Evolutionary conservation across 2,888 invertebrate species (phyloP), one percentile per base, ranked within the genome.

Genomic region (Dendrolimus pini): DNA sequence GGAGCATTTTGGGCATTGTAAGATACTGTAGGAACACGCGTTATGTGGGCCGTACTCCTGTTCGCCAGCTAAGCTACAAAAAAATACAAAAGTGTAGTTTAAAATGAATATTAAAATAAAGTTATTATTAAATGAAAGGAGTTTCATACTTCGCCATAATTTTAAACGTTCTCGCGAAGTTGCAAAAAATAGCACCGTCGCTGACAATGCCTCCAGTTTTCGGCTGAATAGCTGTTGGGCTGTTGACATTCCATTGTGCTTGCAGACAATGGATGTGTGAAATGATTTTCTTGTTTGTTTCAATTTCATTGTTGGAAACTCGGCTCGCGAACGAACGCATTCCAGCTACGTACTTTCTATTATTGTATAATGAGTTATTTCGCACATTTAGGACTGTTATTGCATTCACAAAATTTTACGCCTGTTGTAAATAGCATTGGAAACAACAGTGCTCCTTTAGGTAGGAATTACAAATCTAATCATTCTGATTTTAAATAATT

Each of bases 241-340:
- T 61, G 59, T 69, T 73, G 70, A 76, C 75, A 74, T 71, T 64
- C 63, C 66, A 78, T 76, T 78, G 77, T 75, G 62, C 57, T 13
- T 7, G 54, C 58, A 69, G 55, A 61, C 68, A 75, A 75, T 74
- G 63, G 65, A 61, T 58, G 65, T 62, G 61, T 65, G 68, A 70
- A 69, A 69, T 66, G 54, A 68, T 67, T 69, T 64, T 47, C 47
- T 47, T 47, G 47, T 47, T 47, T 47, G 47, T 47, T 47, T 47
- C 47, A 47, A 47, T 47, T 47, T 47, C 47, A 47, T 47, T 47
- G 47, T 47, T 42, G 42, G 47, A 41, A 47, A 55, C 47, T 7
- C 47, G 55, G 47, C 18, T 55, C 42, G 42, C 47, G 12, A 54
- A 54, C 41, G 53, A 58, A 55, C 41, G 52, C 14, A 10, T 53